phyloP scores from a whole-genome alignment of 1,140 invertebrate species.

The Ganaspis sp. region DNA sequence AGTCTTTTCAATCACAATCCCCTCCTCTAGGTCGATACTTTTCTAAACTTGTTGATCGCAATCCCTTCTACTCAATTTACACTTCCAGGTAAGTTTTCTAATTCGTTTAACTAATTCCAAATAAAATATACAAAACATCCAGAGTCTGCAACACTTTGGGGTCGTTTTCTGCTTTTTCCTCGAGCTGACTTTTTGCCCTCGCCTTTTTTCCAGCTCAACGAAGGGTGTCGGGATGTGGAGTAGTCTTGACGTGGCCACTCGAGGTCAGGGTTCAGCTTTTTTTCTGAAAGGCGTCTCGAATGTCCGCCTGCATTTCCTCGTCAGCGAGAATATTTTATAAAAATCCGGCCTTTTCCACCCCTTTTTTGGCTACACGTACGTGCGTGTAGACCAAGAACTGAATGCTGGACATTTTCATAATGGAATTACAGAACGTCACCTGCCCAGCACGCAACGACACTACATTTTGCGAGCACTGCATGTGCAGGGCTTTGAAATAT shows the following conservation, averaged over 20 bases:
- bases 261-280: not conserved
- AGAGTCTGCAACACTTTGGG: too few species aligned
- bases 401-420: slow-evolving; percentile 54
- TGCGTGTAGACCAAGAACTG: not conserved
- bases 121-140: too few species aligned
- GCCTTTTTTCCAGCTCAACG: not conserved
- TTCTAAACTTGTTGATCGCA: too few species aligned
- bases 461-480: slow-evolving; percentile 30
- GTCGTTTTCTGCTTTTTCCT: not conserved
- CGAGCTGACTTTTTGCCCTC: not conserved
- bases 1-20: too few species aligned
- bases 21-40: too few species aligned
- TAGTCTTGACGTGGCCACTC: not conserved
- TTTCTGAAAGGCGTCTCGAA: not conserved
- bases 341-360: not conserved
- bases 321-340: not conserved
- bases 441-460: slow-evolving; percentile 31
- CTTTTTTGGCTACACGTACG: not conserved
- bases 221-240: not conserved
- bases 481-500: slow-evolving; percentile 38
- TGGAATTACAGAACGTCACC: slow-evolving; percentile 57
- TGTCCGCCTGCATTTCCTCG: not conserved
- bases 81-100: too few species aligned
- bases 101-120: too few species aligned
- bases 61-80: too few species aligned